A percentile compares a stretch with the other conserved stretches of the same genome.
These are phyloP conservation scores for Saguinus midas DNA, from an alignment of 2,113 vertebrate genomes.

Conservation along the genomic window DNA sequence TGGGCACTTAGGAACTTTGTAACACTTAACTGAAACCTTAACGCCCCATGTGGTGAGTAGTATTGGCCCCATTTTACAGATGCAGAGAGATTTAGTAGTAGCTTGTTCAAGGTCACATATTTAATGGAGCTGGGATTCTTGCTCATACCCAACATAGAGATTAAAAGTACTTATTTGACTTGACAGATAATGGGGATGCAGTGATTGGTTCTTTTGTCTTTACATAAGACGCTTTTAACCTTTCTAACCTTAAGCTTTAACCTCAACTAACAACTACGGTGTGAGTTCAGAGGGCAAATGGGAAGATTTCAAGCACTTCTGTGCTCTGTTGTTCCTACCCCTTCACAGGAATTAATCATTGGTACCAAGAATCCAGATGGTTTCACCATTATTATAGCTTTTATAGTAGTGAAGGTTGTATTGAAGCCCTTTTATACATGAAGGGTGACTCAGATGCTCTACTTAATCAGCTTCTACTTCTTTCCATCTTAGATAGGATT, in stretches of 20 bases:
- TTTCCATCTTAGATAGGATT: neutral
- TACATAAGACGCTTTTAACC: neutral
- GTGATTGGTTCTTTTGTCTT: neutral
- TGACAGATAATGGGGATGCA: neutral
- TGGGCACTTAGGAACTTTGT: neutral
- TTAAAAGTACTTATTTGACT: neutral
- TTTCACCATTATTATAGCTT: neutral
- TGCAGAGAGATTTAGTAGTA: neutral
- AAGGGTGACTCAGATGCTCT: neutral
- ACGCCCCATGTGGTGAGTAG: neutral
- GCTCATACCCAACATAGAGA: neutral
- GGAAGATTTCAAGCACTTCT: neutral
- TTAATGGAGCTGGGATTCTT: neutral
- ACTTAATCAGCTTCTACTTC: constrained; percentile 13
- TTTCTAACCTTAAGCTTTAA: neutral
- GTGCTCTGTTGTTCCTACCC: neutral
- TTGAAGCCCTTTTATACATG: neutral
- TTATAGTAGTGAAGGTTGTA: neutral
- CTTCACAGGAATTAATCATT: neutral
- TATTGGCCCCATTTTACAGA: neutral
- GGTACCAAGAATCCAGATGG: neutral
- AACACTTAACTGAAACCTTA: neutral
- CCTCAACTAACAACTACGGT: too few relatives aligned
- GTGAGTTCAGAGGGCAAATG: neutral
- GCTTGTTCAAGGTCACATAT: neutral